Evolutionary conservation across 1,140 invertebrate genomes (phyloP), one percentile per base, ranked within the genome.

Genomic region (Grapholita molesta): DNA sequence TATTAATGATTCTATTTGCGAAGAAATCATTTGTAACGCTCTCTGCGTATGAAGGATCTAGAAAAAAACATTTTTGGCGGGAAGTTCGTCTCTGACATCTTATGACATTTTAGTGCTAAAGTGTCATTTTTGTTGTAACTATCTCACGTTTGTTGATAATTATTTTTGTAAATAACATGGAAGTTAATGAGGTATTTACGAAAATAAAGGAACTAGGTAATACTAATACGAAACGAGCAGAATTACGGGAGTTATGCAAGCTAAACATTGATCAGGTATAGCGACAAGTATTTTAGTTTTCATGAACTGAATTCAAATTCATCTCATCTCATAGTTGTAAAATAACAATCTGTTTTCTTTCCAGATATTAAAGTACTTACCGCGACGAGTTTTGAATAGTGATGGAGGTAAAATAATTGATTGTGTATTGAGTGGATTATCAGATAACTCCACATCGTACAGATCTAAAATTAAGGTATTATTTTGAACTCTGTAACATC

Each of bases 371-470:
- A 77, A 77, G 21, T 66, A 73, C 71, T 74, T 89, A 55, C 72
- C 78, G 1, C 71, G 74, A 9, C 79, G 77, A 21, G 77, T 89
- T 61, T 25, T 86, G 15, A 76, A 77, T 23, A 79, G 73, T 64
- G 87, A 87, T 78, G 86, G 82, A 5, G 73, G 70, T 7, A 73
- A 81, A 55, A 12, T 87, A 55, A 64, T 89, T 3, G 79, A 84
- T 48, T 85, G 82, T 71, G 69, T 89, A 48, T 77, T 89, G 5
- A 84, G 81, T 75, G 87, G 85, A 66, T 70, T 86, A 65, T 66
- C 77, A 12, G 83, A 86, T 66, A 79, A 71, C 48, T 64, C 66
- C 67, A 42, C 18, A 5, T 68, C 61, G 33, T 64, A 25, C 33
- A 76, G 53, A 18, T 68, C 75, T 23, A 86, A 85, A 81, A 69